These are phyloP conservation scores for Lamellibrachia luymesi DNA, from an alignment of 1,140 invertebrate genomes.

Conservation along the genomic window DNA sequence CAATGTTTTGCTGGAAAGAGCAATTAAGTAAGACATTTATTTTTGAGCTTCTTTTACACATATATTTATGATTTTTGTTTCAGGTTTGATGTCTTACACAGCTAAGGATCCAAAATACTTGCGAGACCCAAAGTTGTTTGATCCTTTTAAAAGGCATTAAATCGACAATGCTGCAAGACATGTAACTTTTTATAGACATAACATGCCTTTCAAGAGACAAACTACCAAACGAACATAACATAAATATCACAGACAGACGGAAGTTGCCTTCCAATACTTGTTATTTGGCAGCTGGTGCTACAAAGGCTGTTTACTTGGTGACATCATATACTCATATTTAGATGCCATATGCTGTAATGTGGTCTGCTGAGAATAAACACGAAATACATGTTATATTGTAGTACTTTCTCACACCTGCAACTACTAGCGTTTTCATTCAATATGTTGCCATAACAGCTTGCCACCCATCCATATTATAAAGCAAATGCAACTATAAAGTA, in stretches of 20 bases:
- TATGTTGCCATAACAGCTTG: too few species aligned
- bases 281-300: neutral
- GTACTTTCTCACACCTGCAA: too few species aligned
- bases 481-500: neutral
- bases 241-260: neutral
- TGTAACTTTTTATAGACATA: neutral
- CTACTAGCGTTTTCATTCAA: too few species aligned
- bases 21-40: too few species aligned
- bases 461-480: too few species aligned
- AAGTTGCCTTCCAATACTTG: neutral
- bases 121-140: conserved; percentile 82
- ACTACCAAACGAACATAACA: neutral
- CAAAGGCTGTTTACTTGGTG: neutral
- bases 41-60: too few species aligned
- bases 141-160: conserved; percentile 61
- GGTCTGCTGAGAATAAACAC: neutral
- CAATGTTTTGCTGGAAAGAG: too few species aligned
- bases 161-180: neutral
- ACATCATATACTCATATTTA: neutral
- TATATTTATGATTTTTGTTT: conserved; percentile 30
- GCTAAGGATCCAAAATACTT: conserved; percentile 74
- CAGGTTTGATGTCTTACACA: conserved; percentile 73
- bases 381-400: neutral
- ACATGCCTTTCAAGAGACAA: neutral
- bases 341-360: neutral